phyloP scores from a whole-genome alignment of 2,113 vertebrate genomes.

The zebrafish (Danio rerio) region GRCz12tu NC_133188.1:13986001-13986500 shows the following conservation, averaged over 20 bases:
- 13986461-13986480: slow-evolving; percentile 51
- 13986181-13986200: slow-evolving; percentile 4
- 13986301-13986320: background rate
- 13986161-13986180: background rate
- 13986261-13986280: slow-evolving; percentile 56
- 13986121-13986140: background rate
- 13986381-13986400: background rate
- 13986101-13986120: background rate
- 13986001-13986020: background rate
- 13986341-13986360: background rate
- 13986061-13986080: background rate
- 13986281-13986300: background rate
- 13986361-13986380: background rate
- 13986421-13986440: slow-evolving; percentile 37
- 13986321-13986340: no score
- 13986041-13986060: background rate
- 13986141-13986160: background rate
- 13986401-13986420: background rate
- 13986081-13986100: slow-evolving; percentile 7
- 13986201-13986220: slow-evolving; percentile 52
- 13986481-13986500: slow-evolving; percentile 54
- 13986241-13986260: slow-evolving; percentile 74
- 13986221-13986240: slow-evolving; percentile 54
- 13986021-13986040: no score
- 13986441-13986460: slow-evolving; percentile 44